These are phyloP conservation scores for Muraenolepis orangiensis DNA, from an alignment of 2,797 vertebrate species.

Conservation along the genomic window DNA sequence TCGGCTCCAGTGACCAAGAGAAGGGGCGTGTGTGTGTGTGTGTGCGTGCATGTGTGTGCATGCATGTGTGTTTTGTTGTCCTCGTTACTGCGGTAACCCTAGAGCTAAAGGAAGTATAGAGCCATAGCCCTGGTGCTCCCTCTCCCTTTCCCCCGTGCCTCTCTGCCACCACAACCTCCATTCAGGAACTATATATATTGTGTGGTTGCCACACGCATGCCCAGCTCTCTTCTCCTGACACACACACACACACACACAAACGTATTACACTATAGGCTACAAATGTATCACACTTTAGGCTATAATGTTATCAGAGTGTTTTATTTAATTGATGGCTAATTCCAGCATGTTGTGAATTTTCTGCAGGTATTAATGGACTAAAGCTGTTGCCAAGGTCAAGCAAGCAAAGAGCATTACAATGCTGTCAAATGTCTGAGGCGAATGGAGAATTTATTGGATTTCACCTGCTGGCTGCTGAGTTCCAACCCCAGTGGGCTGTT, in stretches of 20 bases:
- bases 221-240: no score
- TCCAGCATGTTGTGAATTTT: not conserved
- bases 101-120: constrained; percentile 26
- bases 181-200: not conserved
- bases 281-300: not conserved
- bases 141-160: not conserved
- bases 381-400: constrained; percentile 33
- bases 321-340: not conserved
- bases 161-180: not conserved
- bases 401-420: constrained; percentile 16
- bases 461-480: constrained; percentile 33
- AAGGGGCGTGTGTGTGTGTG: constrained; percentile 5
- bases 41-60: not conserved
- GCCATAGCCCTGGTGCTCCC: not conserved
- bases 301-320: not conserved
- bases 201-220: not conserved
- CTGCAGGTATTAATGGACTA: not conserved
- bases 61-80: no score
- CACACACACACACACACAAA: constrained; percentile 12
- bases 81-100: constrained; percentile 6
- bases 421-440: not conserved
- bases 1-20: constrained; percentile 25
- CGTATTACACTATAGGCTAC: no score
- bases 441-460: constrained; percentile 23
- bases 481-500: constrained; percentile 10